Percentiles rank a stretch among this genome's conserved stretches.
Conservation (phyloP, 2,888 invertebrate genomes). For the Catonia carolina region DNA sequence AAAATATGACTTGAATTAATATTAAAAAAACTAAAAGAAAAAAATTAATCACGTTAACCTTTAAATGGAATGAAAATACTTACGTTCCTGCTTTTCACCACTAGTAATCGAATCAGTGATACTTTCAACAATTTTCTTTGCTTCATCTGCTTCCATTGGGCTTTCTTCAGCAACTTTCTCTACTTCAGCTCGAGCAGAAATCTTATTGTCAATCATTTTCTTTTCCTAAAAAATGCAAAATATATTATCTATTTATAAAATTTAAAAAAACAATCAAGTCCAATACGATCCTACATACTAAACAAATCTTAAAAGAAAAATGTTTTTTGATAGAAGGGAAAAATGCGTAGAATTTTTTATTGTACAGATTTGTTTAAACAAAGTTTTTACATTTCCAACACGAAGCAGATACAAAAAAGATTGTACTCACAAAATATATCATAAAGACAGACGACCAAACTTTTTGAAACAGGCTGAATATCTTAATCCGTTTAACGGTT, state of each 20-base stretch:
- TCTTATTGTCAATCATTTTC: slow-evolving; percentile 40
- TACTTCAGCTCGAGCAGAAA: slow-evolving; percentile 21
- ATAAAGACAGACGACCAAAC: too few species aligned
- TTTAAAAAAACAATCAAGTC: background rate
- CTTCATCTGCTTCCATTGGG: slow-evolving; percentile 67
- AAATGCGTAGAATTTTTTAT: too few species aligned
- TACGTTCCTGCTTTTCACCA: slow-evolving; percentile 67
- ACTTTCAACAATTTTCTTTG: slow-evolving; percentile 86
- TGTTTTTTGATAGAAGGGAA: too few species aligned
- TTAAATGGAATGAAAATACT: slow-evolving; percentile 45
- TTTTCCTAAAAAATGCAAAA: slow-evolving; percentile 37
- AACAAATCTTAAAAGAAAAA: background rate
- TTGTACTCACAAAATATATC: too few species aligned
- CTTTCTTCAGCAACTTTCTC: slow-evolving; percentile 40
- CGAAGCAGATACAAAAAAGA: too few species aligned
- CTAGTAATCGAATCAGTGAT: slow-evolving; percentile 70
- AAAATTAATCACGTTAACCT: too few species aligned
- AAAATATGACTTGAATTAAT: too few species aligned
- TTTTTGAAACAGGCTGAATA: too few species aligned
- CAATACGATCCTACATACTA: background rate
- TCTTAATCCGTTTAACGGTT: too few species aligned
- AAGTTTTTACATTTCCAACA: too few species aligned
- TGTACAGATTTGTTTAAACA: too few species aligned
- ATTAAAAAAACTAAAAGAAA: too few species aligned
- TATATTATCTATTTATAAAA: slow-evolving; percentile 11